Evolutionary conservation across 2,113 vertebrate species (phyloP).

Genomic region (Malurus cyaneus): DNA sequence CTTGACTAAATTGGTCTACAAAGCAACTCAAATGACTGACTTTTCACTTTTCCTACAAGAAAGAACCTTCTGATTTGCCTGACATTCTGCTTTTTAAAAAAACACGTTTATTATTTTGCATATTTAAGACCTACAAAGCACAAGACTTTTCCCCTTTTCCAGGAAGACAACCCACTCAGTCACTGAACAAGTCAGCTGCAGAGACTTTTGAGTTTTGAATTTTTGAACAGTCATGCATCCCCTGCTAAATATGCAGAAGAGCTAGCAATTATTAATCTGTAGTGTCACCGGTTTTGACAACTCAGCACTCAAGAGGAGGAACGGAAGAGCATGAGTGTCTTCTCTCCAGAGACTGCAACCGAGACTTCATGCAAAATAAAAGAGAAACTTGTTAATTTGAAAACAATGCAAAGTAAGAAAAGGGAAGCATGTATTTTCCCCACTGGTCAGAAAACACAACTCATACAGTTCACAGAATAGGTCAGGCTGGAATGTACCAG

Average conservation of each 20-base stretch:
- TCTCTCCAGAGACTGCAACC: background rate
- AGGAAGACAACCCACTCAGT: background rate
- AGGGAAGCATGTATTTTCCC: fast-evolving
- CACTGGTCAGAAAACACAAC: background rate
- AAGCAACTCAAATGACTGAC: background rate
- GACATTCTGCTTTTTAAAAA: fast-evolving
- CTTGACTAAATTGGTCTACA: background rate
- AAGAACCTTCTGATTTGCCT: background rate
- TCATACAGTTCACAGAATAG: fast-evolving
- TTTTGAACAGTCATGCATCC: background rate
- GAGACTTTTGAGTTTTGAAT: background rate
- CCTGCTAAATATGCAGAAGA: background rate
- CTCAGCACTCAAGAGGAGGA: background rate
- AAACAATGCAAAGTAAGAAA: background rate
- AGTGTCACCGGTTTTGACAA: background rate
- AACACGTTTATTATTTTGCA: background rate
- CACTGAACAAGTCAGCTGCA: background rate
- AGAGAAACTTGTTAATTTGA: background rate
- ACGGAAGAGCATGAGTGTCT: fast-evolving
- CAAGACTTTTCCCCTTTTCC: background rate
- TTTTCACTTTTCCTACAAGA: background rate
- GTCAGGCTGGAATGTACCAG: background rate
- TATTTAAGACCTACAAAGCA: background rate
- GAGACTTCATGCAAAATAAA: background rate
- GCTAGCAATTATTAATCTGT: background rate